Conservation (phyloP, 2,797 vertebrate genomes). For the Ctenopoma kingsleyae region DNA sequence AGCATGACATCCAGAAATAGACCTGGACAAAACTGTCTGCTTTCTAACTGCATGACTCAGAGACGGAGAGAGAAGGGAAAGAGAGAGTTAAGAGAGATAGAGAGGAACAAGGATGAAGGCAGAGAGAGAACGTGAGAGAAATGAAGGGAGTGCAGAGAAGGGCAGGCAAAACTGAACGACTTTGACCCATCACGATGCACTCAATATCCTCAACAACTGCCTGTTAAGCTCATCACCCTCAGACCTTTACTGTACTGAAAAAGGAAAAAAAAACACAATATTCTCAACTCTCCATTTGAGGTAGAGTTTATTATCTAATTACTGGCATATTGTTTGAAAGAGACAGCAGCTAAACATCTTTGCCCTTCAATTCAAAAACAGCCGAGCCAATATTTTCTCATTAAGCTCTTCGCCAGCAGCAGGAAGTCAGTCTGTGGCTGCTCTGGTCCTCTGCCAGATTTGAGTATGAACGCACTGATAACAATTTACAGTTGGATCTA, state of each 20-base stretch:
- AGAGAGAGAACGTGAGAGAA: conserved; percentile 27
- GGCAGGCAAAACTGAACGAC: conserved; percentile 40
- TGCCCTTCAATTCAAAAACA: conserved; percentile 54
- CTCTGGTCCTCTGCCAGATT: conserved; percentile 35
- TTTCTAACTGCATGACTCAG: conserved; percentile 74
- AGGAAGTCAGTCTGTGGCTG: not conserved
- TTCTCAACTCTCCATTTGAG: conserved; percentile 60
- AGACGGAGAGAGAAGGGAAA: conserved; percentile 23
- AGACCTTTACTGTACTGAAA: conserved; percentile 51
- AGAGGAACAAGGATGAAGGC: not conserved
- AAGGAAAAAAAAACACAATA: conserved; percentile 46
- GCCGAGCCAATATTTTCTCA: conserved; percentile 60
- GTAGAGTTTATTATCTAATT: conserved; percentile 72
- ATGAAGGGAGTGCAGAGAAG: conserved; percentile 25
- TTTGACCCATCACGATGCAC: conserved; percentile 59
- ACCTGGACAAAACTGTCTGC: conserved; percentile 71
- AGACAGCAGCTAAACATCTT: conserved; percentile 44
- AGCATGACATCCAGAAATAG: conserved; percentile 79
- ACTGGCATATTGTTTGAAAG: conserved; percentile 42
- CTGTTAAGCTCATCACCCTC: conserved; percentile 59
- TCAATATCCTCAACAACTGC: conserved; percentile 54
- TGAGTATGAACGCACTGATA: not conserved
- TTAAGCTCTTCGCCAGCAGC: conserved; percentile 45
- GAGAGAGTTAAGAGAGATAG: conserved; percentile 3
- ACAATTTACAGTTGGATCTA: not conserved